Evolutionary conservation across 1,140 invertebrate genomes (phyloP), one percentile per base, ranked within the genome.

Genomic region (Drosophila arawakana): DNA sequence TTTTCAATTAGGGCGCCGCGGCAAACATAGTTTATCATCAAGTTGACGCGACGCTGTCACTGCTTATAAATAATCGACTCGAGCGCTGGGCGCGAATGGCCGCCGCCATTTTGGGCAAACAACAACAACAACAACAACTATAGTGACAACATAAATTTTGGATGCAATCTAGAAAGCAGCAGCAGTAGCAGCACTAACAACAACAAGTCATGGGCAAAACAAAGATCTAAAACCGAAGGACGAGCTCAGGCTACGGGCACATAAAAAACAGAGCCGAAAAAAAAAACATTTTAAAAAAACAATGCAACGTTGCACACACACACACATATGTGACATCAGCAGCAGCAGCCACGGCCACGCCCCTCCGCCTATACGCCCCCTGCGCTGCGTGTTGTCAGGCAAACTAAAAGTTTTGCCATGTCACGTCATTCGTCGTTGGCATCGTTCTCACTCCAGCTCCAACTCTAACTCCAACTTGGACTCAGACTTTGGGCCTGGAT

Each of bases 11-110:
- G 85, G 78, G 73, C 78, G 80, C 77, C 84, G 77, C 73, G 80
- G 81, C 85, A 89, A 89, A 89, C 84, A 90, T 90, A 89, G 84
- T 89, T 89, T 90, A 89, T 89, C 84, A 89, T 89, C 84, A 89
- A 89, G 81, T 89, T 89, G 84, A 89, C 84, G 84, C 85, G 81
- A 57, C 69, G 81, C 84, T 89, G 84, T 89, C 84, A 84, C 81
- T 90, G 85, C 85, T 89, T 90, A 89, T 89, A 89, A 89, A 89
- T 89, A 89, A 88, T 89, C 81, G 84, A 88, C 77, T 84, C 54
- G 47, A 84, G 84, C 73, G 57, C 41, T 67, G 69, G 74, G 68
- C 61, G 73, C 68, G 61, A 62, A 73, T 68, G 67, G 73, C 73
- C 76, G 84, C 84, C 84, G 80, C 84, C 84, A 89, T 89, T 89